Conservation (phyloP, 2,888 invertebrate genomes). For the Melipona beecheii region DNA sequence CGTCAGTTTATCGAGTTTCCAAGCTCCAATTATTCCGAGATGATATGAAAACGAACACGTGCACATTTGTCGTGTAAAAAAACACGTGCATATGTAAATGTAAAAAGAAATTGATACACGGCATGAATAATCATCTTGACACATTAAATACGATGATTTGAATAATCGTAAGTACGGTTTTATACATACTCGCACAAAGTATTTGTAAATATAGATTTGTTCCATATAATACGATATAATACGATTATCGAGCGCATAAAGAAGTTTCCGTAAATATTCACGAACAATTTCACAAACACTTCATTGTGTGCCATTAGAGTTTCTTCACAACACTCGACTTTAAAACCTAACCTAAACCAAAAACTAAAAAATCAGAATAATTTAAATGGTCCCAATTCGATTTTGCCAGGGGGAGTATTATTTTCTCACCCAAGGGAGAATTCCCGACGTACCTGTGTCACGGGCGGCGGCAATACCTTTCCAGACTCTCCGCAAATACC, state of each 20-base stretch:
- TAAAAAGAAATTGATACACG: too few species aligned
- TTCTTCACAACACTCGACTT: too few species aligned
- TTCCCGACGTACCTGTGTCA: not conserved
- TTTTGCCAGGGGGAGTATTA: not conserved
- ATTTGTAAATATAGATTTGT: not conserved
- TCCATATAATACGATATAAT: not conserved
- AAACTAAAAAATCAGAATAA: not conserved
- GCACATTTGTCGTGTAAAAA: too few species aligned
- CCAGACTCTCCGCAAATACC: slow-evolving; percentile 1
- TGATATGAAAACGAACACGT: too few species aligned
- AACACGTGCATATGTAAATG: too few species aligned
- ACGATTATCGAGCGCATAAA: not conserved
- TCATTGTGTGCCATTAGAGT: too few species aligned
- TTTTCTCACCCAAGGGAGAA: not conserved
- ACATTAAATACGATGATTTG: not conserved
- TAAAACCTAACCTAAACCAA: too few species aligned
- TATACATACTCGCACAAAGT: not conserved
- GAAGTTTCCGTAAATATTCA: too few species aligned
- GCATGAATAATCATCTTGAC: not conserved
- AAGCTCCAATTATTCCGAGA: too few species aligned
- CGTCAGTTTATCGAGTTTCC: too few species aligned
- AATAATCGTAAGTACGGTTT: not conserved
- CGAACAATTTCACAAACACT: too few species aligned
- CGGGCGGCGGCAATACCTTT: not conserved
- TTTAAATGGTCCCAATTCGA: not conserved